Evolutionary conservation across 2,797 vertebrate genomes (phyloP), one percentile per base, ranked within the genome.

Genomic region (Graptemys geographica): DNA sequence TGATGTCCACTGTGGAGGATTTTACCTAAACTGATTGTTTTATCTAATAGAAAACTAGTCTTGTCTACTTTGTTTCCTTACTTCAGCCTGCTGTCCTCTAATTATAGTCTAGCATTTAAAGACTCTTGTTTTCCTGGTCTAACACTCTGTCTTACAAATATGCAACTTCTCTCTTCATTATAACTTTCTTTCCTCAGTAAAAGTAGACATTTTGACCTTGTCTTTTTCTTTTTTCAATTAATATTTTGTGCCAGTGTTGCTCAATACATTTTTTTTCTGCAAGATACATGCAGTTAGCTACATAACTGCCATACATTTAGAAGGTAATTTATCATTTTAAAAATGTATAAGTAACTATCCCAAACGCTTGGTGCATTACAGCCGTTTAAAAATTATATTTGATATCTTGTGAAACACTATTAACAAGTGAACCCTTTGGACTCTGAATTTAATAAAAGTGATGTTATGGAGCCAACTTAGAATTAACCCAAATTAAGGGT

Each of bases 21-120:
- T 57, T 88, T 96, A 74, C 33, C n/a, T 47, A 55, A 65, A 9
- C 80, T 47, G 69, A 79, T 91, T 89, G n/a, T 62, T 86, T 94
- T 88, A 90, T 72, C 23, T 84, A 87, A 82, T 90, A 27, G 83
- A 79, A 92, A 93, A 1, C 41, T 47, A 57, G 90, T 49, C 74
- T 91, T 37, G 47, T 90, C 72, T 94, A 49, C 44, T 87, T 83
- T 78, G 81, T 47, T 97, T 95, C 53, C 49, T 81, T 81, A 76
- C 86, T 87, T 74, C 80, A 89, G 91, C 80, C 81, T 93, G 31
- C 82, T 92, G 87, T 33, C 87, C 92, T 62, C 94, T 90, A 84
- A 65, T 97, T 95, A 83, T 87, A 79, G 89, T 80, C 51, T 11
- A 91, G 6, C 41, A 41, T 94, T 94, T 94, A 16, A 69, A 90